A percentile compares a stretch with the other conserved stretches of the same genome.
Evolutionary conservation across 2,888 invertebrate genomes (phyloP).

Genomic region (Tetragnatha montana): DNA sequence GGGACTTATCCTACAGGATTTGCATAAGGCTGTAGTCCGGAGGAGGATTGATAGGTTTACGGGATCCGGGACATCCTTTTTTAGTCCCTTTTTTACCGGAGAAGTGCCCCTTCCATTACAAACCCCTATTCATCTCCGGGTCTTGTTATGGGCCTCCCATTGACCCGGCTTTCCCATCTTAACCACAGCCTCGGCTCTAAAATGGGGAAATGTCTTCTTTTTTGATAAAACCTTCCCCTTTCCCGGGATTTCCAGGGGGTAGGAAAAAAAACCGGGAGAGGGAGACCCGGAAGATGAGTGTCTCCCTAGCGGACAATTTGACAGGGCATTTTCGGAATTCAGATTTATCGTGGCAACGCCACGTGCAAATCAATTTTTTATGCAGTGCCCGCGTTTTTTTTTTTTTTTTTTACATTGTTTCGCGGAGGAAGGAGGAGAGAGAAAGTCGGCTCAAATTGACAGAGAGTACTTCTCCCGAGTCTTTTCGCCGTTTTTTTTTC

Average conservation of each 20-base stretch:
- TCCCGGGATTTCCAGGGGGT: not conserved
- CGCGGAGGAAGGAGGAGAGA: not conserved
- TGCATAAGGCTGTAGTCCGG: constrained; percentile 47
- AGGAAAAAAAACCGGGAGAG: constrained; percentile 8
- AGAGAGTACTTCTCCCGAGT: constrained; percentile 63
- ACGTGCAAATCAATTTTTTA: constrained; percentile 72
- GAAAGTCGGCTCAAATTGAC: constrained; percentile 65
- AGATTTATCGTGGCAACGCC: constrained; percentile 71
- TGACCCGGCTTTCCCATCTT: constrained; percentile 46
- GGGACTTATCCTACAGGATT: constrained; percentile 45
- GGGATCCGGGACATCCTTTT: constrained; percentile 50
- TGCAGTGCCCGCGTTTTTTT: constrained; percentile 27
- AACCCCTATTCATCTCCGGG: constrained; percentile 55
- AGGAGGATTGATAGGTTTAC: constrained; percentile 62
- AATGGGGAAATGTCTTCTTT: constrained; percentile 20
- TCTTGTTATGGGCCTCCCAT: constrained; percentile 34
- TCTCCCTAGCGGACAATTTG: constrained; percentile 71
- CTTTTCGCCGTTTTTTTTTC: constrained; percentile 62
- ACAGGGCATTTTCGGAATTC: constrained; percentile 72
- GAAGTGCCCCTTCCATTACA: constrained; percentile 53
- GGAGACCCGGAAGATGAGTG: constrained; percentile 68
- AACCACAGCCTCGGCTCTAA: constrained; percentile 36
- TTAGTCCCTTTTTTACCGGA: not conserved
- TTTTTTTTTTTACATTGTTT: not conserved
- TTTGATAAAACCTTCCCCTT: constrained; percentile 19